Evolutionary conservation across 2,888 invertebrate species (phyloP), one percentile per base, ranked within the genome.

Genomic region (Bhutanitis thaidina): DNA sequence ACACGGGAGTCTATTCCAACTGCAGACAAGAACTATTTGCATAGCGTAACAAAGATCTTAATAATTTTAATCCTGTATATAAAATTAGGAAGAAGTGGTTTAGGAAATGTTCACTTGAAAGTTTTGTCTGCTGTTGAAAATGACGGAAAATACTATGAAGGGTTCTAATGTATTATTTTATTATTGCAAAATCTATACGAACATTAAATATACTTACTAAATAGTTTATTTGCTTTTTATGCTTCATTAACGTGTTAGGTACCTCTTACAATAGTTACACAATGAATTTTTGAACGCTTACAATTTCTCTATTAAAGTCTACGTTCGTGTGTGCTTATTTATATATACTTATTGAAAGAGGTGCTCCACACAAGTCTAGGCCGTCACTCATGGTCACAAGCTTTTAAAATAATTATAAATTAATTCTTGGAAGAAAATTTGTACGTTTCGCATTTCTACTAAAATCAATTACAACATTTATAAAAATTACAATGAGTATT

Each of bases 201-300:
- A 49, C 32, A 25, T 51, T 45, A 45, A n/a, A 39, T 14, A 39
- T 45, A 45, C 27, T 40, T 51, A 51, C 16, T 40, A 45, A 40
- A 20, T 49, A 36, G 12, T 44, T 27, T 8, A 7, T 27, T 34
- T 14, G 12, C 20, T 34, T 20, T 27, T 32, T 34, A 25, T 30
- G 32, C 32, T 15, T 30, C 15, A 10, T 9, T 37, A 20, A 40
- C 35, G 44, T 44, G 44, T 40, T 10, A 39, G n/a, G 13, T 38
- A 38, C 9, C 20, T 39, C 13, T 34, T 13, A 35, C 27, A 32
- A 34, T 10, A 20, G 20, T 20, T 20, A 20, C 1, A 7, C 7
- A 12, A 13, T 34, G 34, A 34, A 34, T 12, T 34, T 30, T 4
- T n/a, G 10, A 12, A 34, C 12, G 10, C 5, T 12, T 47, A 13